Base-by-base conservation (phyloP, 1,140 invertebrate genomes). In the Sminthurides bifidus region DNA sequence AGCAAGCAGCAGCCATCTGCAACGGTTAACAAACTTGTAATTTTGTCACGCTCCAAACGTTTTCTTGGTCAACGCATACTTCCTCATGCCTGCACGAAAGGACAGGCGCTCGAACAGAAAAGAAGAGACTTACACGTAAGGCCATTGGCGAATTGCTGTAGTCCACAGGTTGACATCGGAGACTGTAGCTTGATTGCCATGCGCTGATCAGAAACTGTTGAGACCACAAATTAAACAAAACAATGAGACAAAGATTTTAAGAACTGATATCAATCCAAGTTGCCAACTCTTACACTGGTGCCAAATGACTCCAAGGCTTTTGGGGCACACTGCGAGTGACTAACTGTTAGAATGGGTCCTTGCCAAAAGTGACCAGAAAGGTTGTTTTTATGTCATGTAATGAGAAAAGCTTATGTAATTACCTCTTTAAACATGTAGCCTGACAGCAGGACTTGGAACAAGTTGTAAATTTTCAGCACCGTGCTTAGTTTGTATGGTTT, bases 1-100 rank as follows among this genome's bases (percentile, higher is more conserved):
- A 97, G 67, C 91, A 83, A 30, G 85, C 90, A 66, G 79, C 74
- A 5, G 85, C 91, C 77, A 93, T 92, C 91, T 95, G 75, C 59
- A 77, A 77, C 31, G 6, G 35, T 29, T 17, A 19, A 4, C n/a
- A n/a, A n/a, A n/a, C n/a, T n/a, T n/a, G n/a, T n/a, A n/a, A n/a
- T n/a, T n/a, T n/a, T n/a, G n/a, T n/a, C n/a, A n/a, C n/a, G n/a
- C n/a, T n/a, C n/a, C n/a, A n/a, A n/a, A n/a, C n/a, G n/a, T n/a
- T n/a, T n/a, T n/a, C n/a, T n/a, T n/a, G n/a, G n/a, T n/a, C n/a
- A n/a, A n/a, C n/a, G n/a, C n/a, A n/a, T n/a, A n/a, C n/a, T n/a
- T n/a, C n/a, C n/a, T n/a, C n/a, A n/a, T n/a, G n/a, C n/a, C n/a
- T n/a, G n/a, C n/a, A n/a, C n/a, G n/a, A n/a, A n/a, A n/a, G n/a